Evolutionary conservation across 2,797 vertebrate species (phyloP).

Genomic region (Rhinatrema bivittatum): DNA sequence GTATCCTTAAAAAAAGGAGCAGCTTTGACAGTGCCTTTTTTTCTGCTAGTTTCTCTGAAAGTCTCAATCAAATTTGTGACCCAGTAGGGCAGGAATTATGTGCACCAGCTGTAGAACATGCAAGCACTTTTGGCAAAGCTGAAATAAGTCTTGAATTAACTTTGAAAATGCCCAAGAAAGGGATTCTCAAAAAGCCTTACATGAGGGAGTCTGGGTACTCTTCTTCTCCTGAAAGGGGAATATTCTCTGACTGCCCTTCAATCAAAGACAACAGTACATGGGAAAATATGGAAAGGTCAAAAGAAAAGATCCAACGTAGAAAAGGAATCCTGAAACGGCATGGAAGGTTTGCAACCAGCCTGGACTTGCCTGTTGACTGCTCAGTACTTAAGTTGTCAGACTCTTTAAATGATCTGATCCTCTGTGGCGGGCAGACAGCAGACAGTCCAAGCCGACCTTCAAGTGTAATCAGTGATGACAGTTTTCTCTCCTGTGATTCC

Average conservation of each 20-base stretch:
- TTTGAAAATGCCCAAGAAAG: conserved; percentile 70
- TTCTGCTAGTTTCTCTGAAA: conserved; percentile 36
- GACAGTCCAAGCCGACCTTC: conserved; percentile 53
- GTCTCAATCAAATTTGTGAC: conserved; percentile 15
- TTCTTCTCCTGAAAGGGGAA: conserved; percentile 47
- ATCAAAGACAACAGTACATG: conserved; percentile 1
- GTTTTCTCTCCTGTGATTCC: conserved; percentile 63
- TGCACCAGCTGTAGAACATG: conserved; percentile 6
- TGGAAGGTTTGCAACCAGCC: conserved; percentile 68
- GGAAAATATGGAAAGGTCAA: conserved; percentile 1
- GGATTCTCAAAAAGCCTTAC: conserved; percentile 71
- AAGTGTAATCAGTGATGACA: conserved; percentile 67
- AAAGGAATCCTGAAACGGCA: conserved; percentile 76
- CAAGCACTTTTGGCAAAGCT: conserved; percentile 12
- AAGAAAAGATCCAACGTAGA: conserved; percentile 53
- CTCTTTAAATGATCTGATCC: conserved; percentile 43
- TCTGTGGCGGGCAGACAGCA: conserved; percentile 13
- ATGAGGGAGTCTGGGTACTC: conserved; percentile 52
- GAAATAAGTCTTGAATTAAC: conserved; percentile 50
- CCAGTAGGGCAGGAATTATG: not conserved
- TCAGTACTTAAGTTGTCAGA: conserved; percentile 29
- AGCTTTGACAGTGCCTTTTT: conserved; percentile 46
- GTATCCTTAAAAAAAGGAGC: conserved; percentile 64
- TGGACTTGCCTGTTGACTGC: conserved; percentile 45
- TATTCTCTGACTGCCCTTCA: conserved; percentile 12